These are phyloP conservation scores for Heteromormyrus szaboi DNA, from an alignment of 2,797 vertebrate species.

Conservation along the genomic window DNA sequence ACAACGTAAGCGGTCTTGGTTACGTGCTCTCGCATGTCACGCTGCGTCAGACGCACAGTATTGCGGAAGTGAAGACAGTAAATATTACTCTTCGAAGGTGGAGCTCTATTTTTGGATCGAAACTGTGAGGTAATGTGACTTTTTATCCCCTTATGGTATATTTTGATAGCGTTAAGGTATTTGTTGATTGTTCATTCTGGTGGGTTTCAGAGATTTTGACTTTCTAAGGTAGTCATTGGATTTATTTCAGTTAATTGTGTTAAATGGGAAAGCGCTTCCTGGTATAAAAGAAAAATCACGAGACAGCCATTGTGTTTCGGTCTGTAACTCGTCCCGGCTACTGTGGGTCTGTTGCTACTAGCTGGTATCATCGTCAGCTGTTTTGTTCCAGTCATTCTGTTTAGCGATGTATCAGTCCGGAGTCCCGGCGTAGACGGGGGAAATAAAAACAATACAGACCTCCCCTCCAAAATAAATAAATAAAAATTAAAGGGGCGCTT, in stretches of 20 bases:
- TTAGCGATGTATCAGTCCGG: neutral
- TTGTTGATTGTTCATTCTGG: neutral
- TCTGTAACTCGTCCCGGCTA: neutral
- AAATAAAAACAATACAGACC: neutral
- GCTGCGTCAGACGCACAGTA: neutral
- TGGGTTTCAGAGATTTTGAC: neutral
- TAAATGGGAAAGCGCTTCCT: neutral
- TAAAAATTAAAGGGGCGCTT: neutral
- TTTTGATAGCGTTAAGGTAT: neutral
- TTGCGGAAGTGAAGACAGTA: constrained; percentile 21
- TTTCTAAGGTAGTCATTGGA: neutral
- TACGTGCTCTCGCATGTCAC: neutral
- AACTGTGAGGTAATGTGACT: constrained; percentile 10
- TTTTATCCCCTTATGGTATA: neutral
- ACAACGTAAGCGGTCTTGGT: neutral
- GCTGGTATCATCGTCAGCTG: neutral
- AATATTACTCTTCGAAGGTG: neutral
- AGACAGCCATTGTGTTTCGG: neutral
- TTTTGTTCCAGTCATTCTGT: neutral
- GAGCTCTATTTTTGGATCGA: constrained; percentile 1
- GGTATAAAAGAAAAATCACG: neutral
- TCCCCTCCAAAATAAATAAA: too few species aligned
- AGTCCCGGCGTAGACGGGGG: neutral
- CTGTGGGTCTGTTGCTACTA: neutral
- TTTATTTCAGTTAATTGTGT: neutral